Conservation (phyloP, 2,797 vertebrate species). For the Epinephelus awoara region DNA sequence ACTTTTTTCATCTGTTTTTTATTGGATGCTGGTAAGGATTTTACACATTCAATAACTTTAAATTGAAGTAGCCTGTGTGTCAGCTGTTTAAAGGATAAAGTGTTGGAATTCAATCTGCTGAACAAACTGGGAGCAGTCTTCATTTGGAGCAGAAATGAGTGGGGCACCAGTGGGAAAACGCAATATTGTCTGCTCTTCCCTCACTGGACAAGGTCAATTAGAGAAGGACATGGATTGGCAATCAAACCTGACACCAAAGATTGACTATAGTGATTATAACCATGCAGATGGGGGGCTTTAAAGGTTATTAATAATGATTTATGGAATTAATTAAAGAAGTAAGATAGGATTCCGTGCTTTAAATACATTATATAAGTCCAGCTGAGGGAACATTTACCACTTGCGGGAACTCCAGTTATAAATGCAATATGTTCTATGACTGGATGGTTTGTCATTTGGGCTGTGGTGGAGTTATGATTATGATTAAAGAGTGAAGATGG, state of each 20-base stretch:
- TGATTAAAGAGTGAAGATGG: constrained; percentile 68
- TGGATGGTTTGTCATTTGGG: constrained; percentile 66
- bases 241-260: constrained; percentile 89
- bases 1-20: constrained; percentile 24
- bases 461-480: constrained; percentile 70
- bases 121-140: constrained; percentile 84
- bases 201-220: constrained; percentile 88
- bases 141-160: constrained; percentile 82
- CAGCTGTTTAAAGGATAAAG: constrained; percentile 72
- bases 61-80: constrained; percentile 61
- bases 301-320: constrained; percentile 92
- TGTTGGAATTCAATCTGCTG: constrained; percentile 82
- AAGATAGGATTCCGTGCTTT: constrained; percentile 80
- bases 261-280: constrained; percentile 88
- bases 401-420: constrained; percentile 66
- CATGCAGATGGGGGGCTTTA: constrained; percentile 86
- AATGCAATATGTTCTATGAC: constrained; percentile 63
- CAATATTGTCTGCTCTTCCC: constrained; percentile 84
- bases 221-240: constrained; percentile 88
- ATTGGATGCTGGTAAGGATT: constrained; percentile 38
- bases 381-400: constrained; percentile 76
- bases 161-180: constrained; percentile 76
- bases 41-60: constrained; percentile 67
- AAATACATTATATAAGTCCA: constrained; percentile 84
- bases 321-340: constrained; percentile 89